Base-by-base conservation (phyloP, 2,888 invertebrate species). In the Biston betularia region DNA sequence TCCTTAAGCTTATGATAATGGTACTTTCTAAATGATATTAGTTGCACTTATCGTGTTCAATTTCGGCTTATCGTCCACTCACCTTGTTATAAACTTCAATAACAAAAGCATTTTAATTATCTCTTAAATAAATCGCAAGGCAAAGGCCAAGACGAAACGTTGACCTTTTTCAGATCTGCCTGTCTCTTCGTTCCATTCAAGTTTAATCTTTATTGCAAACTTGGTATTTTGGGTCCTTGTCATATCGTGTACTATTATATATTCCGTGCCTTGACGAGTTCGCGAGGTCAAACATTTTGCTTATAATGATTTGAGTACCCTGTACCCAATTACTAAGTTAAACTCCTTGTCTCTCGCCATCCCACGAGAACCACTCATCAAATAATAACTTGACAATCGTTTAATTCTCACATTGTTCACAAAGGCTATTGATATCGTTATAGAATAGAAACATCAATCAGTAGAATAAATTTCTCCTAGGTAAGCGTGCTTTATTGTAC, bases 131-230 rank as follows among this genome's bases (percentile, higher is more conserved):
- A 40, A 38, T 40, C 11, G 9, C 42, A 15, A 40, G 24, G 35
- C 34, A 57, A 50, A 59, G 33, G 50, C 15, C 60, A 60, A 52
- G 60, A 59, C 33, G 50, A 59, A 52, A 34, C 52, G 11, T 60
- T 52, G 52, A 52, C 34, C 44, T 52, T 42, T 42, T 9, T n/a
- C 9, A 6, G 40, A 52, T 10, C 1, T 34, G 50, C 7, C 7
- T 38, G 14, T 38, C 40, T 40, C 24, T 40, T 34, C 53, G 15
- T 40, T 53, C 15, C 38, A 10, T 42, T 45, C 12, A 33, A 46
- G 35, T 40, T 59, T 49, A 48, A 50, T 56, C 24, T 55, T 44
- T 45, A 56, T 56, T 45, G 45, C 34, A 60, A 56, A 34, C 45
- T 45, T 45, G 44, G 42, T 3, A 54, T 42, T 42, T 54, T 42